Percentiles rank a stretch among this genome's conserved stretches.
Evolutionary conservation across 2,113 vertebrate species (phyloP).

Genomic region (Corapipo altera): DNA sequence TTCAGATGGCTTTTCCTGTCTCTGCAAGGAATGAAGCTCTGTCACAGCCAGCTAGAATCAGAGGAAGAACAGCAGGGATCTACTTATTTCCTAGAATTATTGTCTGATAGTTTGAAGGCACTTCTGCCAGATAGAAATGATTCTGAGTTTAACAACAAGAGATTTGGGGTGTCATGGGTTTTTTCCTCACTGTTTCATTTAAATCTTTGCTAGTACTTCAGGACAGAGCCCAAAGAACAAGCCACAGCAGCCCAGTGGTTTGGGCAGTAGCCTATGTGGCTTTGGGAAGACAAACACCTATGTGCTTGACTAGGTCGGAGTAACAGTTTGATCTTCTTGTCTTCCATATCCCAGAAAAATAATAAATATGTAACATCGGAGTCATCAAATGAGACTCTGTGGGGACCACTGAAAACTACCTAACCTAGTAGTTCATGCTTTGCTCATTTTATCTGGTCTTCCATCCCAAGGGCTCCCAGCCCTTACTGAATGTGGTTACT

Average conservation of each 20-base stretch:
- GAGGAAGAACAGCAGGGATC: slow-evolving; percentile 52
- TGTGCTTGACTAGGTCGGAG: neutral
- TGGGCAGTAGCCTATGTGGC: neutral
- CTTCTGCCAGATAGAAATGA: neutral
- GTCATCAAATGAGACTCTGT: neutral
- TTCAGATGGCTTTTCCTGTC: slow-evolving; percentile 48
- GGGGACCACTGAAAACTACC: neutral
- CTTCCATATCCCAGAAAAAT: neutral
- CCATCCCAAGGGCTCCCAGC: neutral
- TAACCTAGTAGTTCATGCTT: neutral
- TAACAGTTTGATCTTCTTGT: neutral
- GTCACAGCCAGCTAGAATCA: slow-evolving; percentile 36
- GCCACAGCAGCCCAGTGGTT: neutral
- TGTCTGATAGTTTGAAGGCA: slow-evolving; percentile 3
- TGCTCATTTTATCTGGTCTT: neutral
- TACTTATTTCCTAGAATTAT: slow-evolving; percentile 63
- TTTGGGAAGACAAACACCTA: neutral
- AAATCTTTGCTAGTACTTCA: neutral
- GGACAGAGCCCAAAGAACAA: neutral
- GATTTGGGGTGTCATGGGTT: neutral
- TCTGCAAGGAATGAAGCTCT: neutral
- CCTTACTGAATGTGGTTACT: neutral
- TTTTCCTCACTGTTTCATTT: neutral
- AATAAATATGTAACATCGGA: neutral
- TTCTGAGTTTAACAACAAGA: slow-evolving; percentile 11